These are phyloP conservation scores for Lepidocyrtoides sp. DNA, from an alignment of 2,888 invertebrate genomes.

Conservation along the genomic window DNA sequence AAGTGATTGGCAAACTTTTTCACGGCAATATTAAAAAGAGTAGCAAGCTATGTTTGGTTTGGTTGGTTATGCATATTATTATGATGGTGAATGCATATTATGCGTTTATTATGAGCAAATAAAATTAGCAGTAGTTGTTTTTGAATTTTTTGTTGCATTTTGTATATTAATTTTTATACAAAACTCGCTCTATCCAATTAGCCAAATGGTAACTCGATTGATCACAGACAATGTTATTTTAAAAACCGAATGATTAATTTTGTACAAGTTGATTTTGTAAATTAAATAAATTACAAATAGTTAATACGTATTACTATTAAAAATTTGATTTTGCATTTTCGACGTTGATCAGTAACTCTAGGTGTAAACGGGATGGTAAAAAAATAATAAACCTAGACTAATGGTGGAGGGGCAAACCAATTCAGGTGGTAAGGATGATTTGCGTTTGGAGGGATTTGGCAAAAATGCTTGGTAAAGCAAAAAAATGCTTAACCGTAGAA, in stretches of 20 bases:
- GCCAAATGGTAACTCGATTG: slow-evolving; percentile 73
- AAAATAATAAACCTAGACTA: slow-evolving; percentile 30
- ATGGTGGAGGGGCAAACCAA: slow-evolving; percentile 49
- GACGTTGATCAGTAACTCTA: slow-evolving; percentile 70
- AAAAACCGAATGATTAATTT: slow-evolving; percentile 43
- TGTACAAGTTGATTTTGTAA: slow-evolving; percentile 14
- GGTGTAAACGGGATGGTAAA: slow-evolving; percentile 18
- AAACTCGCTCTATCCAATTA: slow-evolving; percentile 47
- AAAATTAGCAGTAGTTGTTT: background rate
- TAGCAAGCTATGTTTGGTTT: too few species aligned
- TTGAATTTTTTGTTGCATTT: slow-evolving; percentile 30
- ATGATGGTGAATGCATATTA: too few species aligned
- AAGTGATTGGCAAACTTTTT: too few species aligned
- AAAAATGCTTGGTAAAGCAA: slow-evolving; percentile 51
- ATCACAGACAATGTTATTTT: slow-evolving; percentile 68
- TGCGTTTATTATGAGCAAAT: too few species aligned
- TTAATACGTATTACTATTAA: slow-evolving; percentile 57
- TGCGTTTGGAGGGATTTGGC: slow-evolving; percentile 59
- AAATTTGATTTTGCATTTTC: slow-evolving; percentile 78
- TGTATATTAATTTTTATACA: slow-evolving; percentile 54
- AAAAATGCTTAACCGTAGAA: slow-evolving; percentile 65
- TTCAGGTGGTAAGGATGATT: slow-evolving; percentile 38
- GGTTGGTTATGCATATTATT: too few species aligned
- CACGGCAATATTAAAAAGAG: too few species aligned
- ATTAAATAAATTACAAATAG: slow-evolving; percentile 41